Conservation (phyloP, 2,113 vertebrate species). For the Eptesicus fuscus region DNA sequence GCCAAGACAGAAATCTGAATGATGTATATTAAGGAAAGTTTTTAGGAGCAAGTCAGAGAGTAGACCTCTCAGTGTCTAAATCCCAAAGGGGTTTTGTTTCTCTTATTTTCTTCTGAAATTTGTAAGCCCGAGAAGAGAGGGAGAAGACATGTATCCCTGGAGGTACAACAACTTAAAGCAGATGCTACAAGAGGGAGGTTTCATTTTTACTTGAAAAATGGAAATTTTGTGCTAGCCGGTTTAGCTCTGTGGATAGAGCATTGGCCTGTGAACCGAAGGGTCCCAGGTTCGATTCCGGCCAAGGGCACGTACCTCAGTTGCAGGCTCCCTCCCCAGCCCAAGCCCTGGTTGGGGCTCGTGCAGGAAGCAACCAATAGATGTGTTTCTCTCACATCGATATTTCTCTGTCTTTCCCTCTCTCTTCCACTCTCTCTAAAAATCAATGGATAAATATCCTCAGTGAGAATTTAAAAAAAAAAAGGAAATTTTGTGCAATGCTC, state of each 20-base stretch:
- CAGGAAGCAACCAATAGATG: too few relatives aligned
- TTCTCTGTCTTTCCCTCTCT: too few relatives aligned
- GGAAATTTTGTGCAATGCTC: neutral
- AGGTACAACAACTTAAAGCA: neutral
- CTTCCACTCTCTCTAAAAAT: too few relatives aligned
- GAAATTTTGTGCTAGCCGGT: neutral
- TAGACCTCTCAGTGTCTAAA: neutral
- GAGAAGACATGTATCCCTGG: neutral
- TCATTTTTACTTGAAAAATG: neutral
- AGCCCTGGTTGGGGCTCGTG: too few relatives aligned
- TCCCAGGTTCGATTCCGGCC: too few relatives aligned
- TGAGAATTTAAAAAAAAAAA: too few relatives aligned
- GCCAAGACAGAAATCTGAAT: neutral
- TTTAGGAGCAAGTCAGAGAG: neutral
- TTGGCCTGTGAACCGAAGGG: too few relatives aligned
- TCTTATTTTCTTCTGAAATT: neutral
- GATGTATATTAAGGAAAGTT: neutral
- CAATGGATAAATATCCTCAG: too few relatives aligned
- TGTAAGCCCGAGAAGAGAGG: neutral
- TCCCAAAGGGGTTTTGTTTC: neutral
- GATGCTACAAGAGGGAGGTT: neutral
- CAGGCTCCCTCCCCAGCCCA: too few relatives aligned
- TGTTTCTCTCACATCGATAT: too few relatives aligned
- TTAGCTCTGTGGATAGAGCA: too few relatives aligned
- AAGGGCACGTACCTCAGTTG: too few relatives aligned